Evolutionary conservation across 2,113 vertebrate species (phyloP).

Genomic region (Platysteira castanea): DNA sequence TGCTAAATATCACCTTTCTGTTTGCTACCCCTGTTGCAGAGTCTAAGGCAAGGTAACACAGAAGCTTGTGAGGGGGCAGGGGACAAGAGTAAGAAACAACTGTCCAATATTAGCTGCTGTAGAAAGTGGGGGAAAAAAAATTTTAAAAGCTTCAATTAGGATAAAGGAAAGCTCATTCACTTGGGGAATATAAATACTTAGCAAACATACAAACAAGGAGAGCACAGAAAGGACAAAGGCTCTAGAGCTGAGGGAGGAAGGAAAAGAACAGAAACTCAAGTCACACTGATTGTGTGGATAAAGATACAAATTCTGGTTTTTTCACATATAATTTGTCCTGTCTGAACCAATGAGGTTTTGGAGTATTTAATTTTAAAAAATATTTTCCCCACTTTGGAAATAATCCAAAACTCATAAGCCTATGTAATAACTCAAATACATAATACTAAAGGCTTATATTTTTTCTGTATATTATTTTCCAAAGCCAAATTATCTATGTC

Average conservation of each 20-base stretch:
- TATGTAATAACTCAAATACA: not conserved
- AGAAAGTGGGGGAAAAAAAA: not conserved
- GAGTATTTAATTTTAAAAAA: not conserved
- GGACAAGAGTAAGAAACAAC: not conserved
- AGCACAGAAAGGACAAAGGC: not conserved
- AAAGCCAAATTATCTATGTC: not conserved
- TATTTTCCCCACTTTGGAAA: not conserved
- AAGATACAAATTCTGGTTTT: not conserved
- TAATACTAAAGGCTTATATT: not conserved
- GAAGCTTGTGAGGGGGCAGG: fast-evolving
- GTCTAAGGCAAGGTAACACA: not conserved
- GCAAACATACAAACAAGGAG: not conserved
- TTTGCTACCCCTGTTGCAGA: not conserved
- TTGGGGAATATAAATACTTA: not conserved
- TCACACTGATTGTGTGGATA: not conserved
- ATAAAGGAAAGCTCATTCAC: not conserved
- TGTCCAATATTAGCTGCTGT: not conserved
- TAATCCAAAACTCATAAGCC: not conserved
- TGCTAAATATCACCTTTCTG: not conserved
- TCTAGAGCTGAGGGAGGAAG: not conserved
- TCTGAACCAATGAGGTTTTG: not conserved
- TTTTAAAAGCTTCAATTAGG: not conserved
- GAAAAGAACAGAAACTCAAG: not conserved
- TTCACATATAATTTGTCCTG: not conserved
- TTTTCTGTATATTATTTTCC: not conserved